These are phyloP conservation scores for Lasiommata megera DNA, from an alignment of 2,888 invertebrate species.

Conservation along the genomic window DNA sequence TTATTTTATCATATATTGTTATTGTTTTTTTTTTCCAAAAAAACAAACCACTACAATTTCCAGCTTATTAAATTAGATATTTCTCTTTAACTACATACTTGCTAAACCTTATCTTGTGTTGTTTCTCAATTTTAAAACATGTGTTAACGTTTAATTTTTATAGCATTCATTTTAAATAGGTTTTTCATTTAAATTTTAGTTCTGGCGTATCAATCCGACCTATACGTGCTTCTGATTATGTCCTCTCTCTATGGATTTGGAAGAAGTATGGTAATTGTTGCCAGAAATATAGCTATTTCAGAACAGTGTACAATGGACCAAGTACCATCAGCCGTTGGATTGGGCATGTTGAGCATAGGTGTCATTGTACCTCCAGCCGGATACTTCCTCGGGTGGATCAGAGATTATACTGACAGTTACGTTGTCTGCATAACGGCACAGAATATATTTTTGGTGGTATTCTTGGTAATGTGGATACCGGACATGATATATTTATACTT, in stretches of 20 bases:
- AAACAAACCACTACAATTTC: no score
- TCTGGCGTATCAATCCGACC: constrained; percentile 81
- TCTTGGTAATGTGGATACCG: constrained; percentile 81
- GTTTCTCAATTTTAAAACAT: no score
- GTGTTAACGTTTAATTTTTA: no score
- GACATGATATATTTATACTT: constrained; percentile 73
- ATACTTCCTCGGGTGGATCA: constrained; percentile 84
- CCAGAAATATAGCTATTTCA: constrained; percentile 86
- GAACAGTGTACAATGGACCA: constrained; percentile 81
- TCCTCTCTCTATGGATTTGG: constrained; percentile 85
- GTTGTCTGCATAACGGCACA: constrained; percentile 83
- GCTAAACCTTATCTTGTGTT: no score
- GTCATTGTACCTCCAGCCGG: constrained; percentile 84
- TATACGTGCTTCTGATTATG: constrained; percentile 73
- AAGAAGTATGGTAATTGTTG: constrained; percentile 87
- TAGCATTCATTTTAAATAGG: background rate
- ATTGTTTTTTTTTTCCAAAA: no score
- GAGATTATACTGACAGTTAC: constrained; percentile 84
- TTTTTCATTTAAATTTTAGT: constrained; percentile 58
- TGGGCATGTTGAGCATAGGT: constrained; percentile 88
- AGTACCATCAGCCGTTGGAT: constrained; percentile 86
- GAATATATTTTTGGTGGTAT: constrained; percentile 75
- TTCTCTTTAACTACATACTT: no score
- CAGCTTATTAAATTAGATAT: no score
- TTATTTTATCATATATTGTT: no score